phyloP scores from a whole-genome alignment of 2,113 vertebrate species.

The Marmota monax region DNA sequence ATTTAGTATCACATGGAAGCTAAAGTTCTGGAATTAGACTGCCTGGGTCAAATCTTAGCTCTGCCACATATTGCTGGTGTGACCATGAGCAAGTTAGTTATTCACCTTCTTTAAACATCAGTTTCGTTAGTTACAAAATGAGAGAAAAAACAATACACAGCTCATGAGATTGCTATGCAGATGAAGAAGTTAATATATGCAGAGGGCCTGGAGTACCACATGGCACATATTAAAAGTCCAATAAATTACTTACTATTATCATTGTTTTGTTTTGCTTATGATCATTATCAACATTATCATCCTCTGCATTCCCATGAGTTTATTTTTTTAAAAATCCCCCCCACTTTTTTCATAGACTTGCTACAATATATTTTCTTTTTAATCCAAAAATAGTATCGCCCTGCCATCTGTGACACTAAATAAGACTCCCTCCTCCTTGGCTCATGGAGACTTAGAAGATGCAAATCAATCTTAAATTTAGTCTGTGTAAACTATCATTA shows the following conservation, averaged over 20 bases:
- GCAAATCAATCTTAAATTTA: conserved; percentile 70
- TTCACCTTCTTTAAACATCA: not conserved
- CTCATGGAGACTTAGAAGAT: conserved; percentile 50
- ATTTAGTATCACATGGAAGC: not conserved
- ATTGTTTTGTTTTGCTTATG: not conserved
- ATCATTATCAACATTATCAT: not conserved
- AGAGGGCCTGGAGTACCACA: not conserved
- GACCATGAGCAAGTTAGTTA: not conserved
- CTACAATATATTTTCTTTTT: conserved; percentile 59
- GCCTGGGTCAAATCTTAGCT: not conserved
- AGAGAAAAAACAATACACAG: not conserved
- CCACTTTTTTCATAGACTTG: conserved; percentile 20
- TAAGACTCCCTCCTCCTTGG: conserved; percentile 44
- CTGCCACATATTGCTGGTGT: not conserved
- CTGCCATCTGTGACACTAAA: conserved; percentile 63
- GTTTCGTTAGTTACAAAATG: not conserved
- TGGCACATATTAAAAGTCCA: not conserved
- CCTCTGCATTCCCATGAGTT: not conserved
- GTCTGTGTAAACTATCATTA: conserved; percentile 44
- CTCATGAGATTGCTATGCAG: not conserved
- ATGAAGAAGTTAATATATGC: not conserved
- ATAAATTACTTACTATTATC: not conserved
- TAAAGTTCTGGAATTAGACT: not conserved
- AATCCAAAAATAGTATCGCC: conserved; percentile 59
- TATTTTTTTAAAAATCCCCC: not conserved